A percentile compares a stretch with the other conserved stretches of the same genome.
phyloP scores from a whole-genome alignment of 2,888 invertebrate genomes.

The Phrixothrix hirtus region DNA sequence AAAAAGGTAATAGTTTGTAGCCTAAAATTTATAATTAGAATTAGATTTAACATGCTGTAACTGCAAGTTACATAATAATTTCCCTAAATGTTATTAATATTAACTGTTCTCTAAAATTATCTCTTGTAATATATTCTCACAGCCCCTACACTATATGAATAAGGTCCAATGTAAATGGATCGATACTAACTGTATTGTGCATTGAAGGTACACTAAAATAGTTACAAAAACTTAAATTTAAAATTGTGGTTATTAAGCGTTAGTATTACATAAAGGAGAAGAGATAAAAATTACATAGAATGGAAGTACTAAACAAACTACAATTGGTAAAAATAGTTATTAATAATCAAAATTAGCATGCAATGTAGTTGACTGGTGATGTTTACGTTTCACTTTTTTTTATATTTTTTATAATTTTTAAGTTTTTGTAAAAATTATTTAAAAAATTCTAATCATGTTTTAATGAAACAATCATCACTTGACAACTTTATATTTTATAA shows the following conservation, averaged over 20 bases:
- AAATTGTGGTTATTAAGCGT: constrained; percentile 8
- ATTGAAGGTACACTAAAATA: constrained; percentile 8
- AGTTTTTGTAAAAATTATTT: too few relatives aligned
- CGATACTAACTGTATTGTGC: constrained; percentile 7
- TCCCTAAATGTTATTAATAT: constrained; percentile 15
- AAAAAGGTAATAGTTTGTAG: constrained; percentile 15
- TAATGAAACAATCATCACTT: too few relatives aligned
- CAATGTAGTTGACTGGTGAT: not conserved
- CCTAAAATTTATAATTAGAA: constrained; percentile 20
- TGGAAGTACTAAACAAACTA: constrained; percentile 13
- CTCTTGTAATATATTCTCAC: constrained; percentile 31
- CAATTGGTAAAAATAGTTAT: not conserved
- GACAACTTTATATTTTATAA: too few relatives aligned
- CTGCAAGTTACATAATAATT: constrained; percentile 21
- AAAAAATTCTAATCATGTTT: too few relatives aligned
- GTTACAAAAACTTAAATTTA: constrained; percentile 7
- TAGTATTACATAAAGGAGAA: constrained; percentile 5
- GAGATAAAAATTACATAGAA: constrained; percentile 3
- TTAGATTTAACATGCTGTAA: constrained; percentile 28
- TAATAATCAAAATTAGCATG: not conserved
- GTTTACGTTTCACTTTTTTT: not conserved
- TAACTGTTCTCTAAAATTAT: constrained; percentile 19
- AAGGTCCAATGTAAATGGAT: constrained; percentile 25
- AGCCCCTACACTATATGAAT: constrained; percentile 36
- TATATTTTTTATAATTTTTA: constrained; percentile 5